These are phyloP conservation scores for Hirudo medicinalis DNA, from an alignment of 1,140 invertebrate genomes.

Conservation along the genomic window DNA sequence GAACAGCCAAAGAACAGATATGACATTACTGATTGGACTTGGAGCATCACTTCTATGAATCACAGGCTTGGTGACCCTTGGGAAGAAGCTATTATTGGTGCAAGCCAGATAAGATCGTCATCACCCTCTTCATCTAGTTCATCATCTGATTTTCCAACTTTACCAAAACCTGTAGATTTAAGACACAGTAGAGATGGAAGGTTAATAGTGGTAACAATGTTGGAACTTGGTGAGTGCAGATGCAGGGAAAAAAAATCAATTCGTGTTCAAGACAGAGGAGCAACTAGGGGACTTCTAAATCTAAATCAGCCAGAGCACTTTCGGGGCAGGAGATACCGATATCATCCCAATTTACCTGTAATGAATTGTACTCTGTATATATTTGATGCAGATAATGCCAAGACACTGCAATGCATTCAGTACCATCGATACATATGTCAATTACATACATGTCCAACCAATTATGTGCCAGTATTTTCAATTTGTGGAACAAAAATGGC, in stretches of 20 bases:
- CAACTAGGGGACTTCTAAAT: constrained; percentile 13
- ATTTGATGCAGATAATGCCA: constrained; percentile 34
- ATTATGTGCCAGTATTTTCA: constrained; percentile 38
- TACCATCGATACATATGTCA: constrained; percentile 37
- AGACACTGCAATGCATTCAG: constrained; percentile 38
- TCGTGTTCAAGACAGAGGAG: neutral
- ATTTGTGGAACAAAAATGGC: constrained; percentile 39
- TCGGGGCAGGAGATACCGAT: neutral
- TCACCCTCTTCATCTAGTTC: too few relatives aligned
- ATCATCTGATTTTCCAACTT: too few relatives aligned
- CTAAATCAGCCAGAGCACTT: neutral
- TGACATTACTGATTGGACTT: too few relatives aligned
- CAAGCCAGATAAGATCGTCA: too few relatives aligned
- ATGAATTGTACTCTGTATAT: constrained; percentile 37
- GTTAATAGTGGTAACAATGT: too few relatives aligned
- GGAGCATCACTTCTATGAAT: too few relatives aligned
- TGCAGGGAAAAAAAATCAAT: constrained; percentile 31
- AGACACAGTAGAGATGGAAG: too few relatives aligned
- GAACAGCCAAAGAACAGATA: too few relatives aligned
- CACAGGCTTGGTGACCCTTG: too few relatives aligned
- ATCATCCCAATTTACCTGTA: constrained; percentile 28
- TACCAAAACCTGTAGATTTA: too few relatives aligned
- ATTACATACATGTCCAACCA: constrained; percentile 36
- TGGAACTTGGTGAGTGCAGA: constrained; percentile 26
- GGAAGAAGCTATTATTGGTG: too few relatives aligned